phyloP scores from a whole-genome alignment of 2,797 vertebrate species.

The Brachymystax lenok region DNA sequence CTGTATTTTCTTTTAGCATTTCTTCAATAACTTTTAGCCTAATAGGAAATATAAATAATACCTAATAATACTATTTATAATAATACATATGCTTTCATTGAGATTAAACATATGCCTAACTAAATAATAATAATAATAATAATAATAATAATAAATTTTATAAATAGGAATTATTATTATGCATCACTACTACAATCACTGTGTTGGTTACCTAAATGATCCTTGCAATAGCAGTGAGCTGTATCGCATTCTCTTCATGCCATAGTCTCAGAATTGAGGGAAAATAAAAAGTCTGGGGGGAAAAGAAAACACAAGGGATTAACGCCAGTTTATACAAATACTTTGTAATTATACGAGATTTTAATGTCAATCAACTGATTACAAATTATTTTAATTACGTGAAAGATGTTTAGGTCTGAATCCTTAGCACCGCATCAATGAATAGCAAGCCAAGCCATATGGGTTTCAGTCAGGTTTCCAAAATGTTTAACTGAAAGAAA shows the following conservation, averaged over 20 bases:
- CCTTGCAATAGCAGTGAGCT: neutral
- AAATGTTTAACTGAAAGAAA: conserved; percentile 8
- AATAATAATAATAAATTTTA: neutral
- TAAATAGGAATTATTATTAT: neutral
- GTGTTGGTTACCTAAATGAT: neutral
- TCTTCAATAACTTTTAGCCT: neutral
- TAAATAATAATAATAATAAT: too few species aligned
- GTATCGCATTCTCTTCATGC: neutral
- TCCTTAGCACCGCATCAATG: neutral
- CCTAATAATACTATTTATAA: too few species aligned
- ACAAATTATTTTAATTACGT: conserved; percentile 6
- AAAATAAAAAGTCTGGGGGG: neutral
- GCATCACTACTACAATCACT: neutral
- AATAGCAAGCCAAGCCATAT: conserved; percentile 1
- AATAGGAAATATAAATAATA: too few species aligned
- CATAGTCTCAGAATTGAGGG: neutral
- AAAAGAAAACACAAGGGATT: conserved; percentile 21
- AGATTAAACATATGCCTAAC: too few species aligned
- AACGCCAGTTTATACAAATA: neutral
- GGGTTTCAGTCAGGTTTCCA: neutral
- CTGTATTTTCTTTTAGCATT: neutral
- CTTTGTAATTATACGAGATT: conserved; percentile 13
- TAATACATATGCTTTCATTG: too few species aligned
- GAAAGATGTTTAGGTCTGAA: conserved; percentile 11
- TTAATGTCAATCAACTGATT: conserved; percentile 10